Conservation (phyloP, 1,140 invertebrate genomes). For the Leptopilina clavipes region DNA sequence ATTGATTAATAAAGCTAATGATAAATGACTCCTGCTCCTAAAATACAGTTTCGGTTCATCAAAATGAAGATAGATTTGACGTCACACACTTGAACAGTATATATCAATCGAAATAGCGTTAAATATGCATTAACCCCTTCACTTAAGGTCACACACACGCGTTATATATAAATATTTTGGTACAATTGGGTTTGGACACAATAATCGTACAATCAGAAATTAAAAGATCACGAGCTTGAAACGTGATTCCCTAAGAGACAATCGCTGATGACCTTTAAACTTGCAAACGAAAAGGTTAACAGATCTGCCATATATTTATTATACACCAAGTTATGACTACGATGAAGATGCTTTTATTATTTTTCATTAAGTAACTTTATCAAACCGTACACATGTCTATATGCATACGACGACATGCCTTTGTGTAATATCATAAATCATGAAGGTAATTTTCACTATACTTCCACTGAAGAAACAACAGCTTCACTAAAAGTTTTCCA, state of each 20-base stretch:
- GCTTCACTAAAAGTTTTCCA: constrained; percentile 8
- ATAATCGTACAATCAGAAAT: neutral
- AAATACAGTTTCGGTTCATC: neutral
- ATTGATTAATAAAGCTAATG: too few relatives aligned
- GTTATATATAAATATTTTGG: constrained; percentile 8
- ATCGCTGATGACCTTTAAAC: constrained; percentile 27
- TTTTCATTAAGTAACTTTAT: constrained; percentile 21
- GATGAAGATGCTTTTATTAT: neutral
- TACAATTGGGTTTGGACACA: constrained; percentile 1
- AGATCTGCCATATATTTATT: neutral
- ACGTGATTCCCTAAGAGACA: constrained; percentile 5
- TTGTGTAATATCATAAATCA: neutral
- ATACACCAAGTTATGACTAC: neutral
- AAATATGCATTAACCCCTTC: neutral
- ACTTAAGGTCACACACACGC: too few relatives aligned
- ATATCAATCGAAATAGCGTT: neutral
- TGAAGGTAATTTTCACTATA: neutral
- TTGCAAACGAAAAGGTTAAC: constrained; percentile 18
- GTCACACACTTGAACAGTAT: neutral
- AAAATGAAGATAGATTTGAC: too few relatives aligned
- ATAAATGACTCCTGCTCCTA: neutral
- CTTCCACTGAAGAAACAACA: constrained; percentile 4
- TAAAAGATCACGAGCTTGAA: constrained; percentile 1
- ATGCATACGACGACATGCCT: neutral
- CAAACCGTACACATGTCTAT: neutral